A percentile compares a stretch with the other conserved stretches of the same genome.
phyloP scores from a whole-genome alignment of 2,113 vertebrate genomes.

The Ailuropoda melanoleuca region DNA sequence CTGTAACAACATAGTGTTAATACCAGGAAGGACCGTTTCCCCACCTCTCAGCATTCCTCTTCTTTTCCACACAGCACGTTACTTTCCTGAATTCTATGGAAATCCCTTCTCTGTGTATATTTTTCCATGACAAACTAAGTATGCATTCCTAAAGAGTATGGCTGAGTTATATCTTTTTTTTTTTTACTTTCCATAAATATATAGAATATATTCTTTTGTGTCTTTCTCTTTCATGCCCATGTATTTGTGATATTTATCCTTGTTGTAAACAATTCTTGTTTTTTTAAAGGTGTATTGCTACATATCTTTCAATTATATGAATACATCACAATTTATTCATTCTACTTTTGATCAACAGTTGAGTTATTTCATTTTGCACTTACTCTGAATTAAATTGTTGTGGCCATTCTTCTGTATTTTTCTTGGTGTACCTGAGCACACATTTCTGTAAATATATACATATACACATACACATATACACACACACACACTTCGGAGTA shows the following conservation, averaged over 20 bases:
- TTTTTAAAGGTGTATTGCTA: background rate
- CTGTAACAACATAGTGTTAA: accelerated
- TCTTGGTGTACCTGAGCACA: background rate
- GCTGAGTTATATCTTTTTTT: background rate
- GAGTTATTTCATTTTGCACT: background rate
- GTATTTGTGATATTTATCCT: background rate
- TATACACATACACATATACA: background rate
- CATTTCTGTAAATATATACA: background rate
- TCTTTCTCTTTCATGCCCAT: background rate
- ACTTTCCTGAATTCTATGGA: background rate
- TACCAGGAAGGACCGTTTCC: accelerated
- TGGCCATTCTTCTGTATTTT: background rate
- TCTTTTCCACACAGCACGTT: background rate
- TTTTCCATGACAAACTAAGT: background rate
- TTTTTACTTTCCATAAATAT: background rate
- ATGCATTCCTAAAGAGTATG: background rate
- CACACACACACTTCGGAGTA: background rate
- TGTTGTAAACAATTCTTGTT: background rate
- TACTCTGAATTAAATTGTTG: background rate
- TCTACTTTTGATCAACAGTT: background rate
- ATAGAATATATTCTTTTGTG: background rate
- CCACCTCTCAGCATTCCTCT: accelerated
- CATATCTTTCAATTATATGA: background rate
- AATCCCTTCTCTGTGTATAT: background rate
- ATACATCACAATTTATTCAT: background rate